Evolutionary conservation across 2,888 invertebrate species (phyloP).

Genomic region (Epsilonema sp.): DNA sequence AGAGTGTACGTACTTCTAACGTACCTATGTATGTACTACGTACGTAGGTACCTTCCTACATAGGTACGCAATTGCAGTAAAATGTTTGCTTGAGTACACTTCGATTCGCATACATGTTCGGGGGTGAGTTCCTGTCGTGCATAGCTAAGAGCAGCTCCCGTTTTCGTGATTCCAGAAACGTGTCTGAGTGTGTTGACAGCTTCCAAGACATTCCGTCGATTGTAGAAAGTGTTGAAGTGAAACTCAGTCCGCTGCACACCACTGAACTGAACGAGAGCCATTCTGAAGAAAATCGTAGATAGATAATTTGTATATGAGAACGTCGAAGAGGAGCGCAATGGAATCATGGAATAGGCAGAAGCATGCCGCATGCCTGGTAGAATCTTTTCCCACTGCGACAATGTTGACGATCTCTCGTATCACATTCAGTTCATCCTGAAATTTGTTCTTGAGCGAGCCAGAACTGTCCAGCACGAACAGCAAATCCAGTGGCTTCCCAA

Average conservation of each 20-base stretch:
- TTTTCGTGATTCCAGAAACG: slow-evolving; percentile 24
- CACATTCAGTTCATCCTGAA: slow-evolving; percentile 5
- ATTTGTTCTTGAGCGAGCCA: slow-evolving; percentile 21
- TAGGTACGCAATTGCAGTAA: too few species aligned
- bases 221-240: slow-evolving; percentile 7
- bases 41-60: too few species aligned
- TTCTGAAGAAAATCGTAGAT: not conserved
- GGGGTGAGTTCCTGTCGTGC: slow-evolving; percentile 15
- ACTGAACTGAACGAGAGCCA: not conserved
- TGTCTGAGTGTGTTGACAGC: slow-evolving; percentile 20
- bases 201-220: slow-evolving; percentile 13
- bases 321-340: too few species aligned
- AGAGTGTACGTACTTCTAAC: too few species aligned
- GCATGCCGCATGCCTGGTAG: not conserved
- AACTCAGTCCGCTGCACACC: slow-evolving; percentile 6
- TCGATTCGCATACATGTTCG: slow-evolving; percentile 11
- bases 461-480: slow-evolving; percentile 24
- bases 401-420: not conserved
- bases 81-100: too few species aligned
- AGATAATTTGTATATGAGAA: too few species aligned
- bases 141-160: slow-evolving; percentile 24
- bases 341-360: too few species aligned
- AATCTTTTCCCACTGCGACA: not conserved
- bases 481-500: slow-evolving; percentile 22
- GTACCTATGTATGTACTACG: too few species aligned